phyloP scores from a whole-genome alignment of 2,113 vertebrate species.

The Hippocampus abdominalis region DNA sequence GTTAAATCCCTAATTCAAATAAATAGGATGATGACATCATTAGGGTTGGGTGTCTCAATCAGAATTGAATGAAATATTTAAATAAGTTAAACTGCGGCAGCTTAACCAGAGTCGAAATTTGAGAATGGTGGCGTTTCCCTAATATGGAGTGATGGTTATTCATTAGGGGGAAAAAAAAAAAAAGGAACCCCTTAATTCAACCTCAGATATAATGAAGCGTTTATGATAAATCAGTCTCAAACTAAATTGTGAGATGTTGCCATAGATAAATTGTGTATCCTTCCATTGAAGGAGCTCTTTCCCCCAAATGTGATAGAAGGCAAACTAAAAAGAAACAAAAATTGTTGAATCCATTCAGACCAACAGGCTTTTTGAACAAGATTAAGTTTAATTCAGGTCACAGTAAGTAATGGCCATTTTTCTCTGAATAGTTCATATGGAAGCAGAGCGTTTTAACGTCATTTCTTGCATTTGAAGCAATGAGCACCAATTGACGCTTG shows the following conservation, averaged over 20 bases:
- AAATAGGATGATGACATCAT: not conserved
- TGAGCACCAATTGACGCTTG: not conserved
- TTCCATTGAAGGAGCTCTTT: not conserved
- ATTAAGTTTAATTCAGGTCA: not conserved
- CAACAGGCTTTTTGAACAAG: not conserved
- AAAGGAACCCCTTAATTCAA: too few species aligned
- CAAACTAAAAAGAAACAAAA: not conserved
- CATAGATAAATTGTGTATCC: not conserved
- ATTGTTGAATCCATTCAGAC: not conserved
- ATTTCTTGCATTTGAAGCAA: not conserved
- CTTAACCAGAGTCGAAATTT: too few species aligned
- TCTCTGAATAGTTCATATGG: not conserved
- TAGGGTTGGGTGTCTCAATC: not conserved
- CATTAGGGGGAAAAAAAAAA: too few species aligned
- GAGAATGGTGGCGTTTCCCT: too few species aligned
- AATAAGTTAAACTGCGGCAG: too few species aligned
- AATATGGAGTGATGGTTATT: too few species aligned
- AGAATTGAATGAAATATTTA: not conserved
- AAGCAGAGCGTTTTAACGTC: not conserved
- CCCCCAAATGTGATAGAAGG: not conserved
- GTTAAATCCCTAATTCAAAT: not conserved
- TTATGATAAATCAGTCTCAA: too few species aligned
- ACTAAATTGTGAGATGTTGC: not conserved
- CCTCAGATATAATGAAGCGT: too few species aligned
- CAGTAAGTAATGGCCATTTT: not conserved